A percentile compares a stretch with the other conserved stretches of the same genome.
These are phyloP conservation scores for Diglossa cyanea DNA, from an alignment of 2,797 vertebrate species.

Conservation along the genomic window DNA sequence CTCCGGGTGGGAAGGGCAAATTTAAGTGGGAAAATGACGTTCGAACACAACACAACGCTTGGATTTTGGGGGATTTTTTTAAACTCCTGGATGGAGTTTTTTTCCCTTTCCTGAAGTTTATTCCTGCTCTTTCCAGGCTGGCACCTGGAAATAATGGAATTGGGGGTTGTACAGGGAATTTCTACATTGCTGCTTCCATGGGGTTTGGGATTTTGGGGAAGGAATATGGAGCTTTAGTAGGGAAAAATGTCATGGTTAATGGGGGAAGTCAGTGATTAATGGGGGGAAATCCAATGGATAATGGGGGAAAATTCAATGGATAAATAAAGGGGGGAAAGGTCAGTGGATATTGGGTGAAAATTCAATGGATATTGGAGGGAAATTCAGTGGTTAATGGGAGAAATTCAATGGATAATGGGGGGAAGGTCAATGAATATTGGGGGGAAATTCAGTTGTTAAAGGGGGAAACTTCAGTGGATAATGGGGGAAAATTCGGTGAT, in stretches of 20 bases:
- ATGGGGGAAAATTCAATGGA: background rate
- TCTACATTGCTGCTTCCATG: background rate
- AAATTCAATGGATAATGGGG: background rate
- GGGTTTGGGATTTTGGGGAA: background rate
- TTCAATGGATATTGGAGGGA: background rate
- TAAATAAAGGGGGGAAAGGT: background rate
- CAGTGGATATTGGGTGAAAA: background rate
- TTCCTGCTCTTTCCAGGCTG: rapidly evolving
- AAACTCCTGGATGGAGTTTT: background rate
- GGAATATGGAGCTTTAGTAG: background rate
- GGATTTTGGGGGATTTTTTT: background rate
- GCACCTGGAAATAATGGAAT: background rate
- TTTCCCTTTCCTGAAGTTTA: background rate
- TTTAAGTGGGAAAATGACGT: background rate
- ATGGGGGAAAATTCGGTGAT: no score
- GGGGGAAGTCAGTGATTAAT: no score
- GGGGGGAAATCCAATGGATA: no score
- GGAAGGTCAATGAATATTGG: background rate
- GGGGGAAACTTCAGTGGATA: background rate
- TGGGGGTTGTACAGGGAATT: background rate
- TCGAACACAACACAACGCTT: rapidly evolving
- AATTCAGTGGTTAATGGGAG: no score
- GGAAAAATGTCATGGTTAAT: background rate
- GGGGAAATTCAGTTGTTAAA: background rate
- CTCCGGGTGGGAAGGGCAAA: background rate